phyloP scores from a whole-genome alignment of 1,140 invertebrate genomes.

The Bombus cullumanus region DNA sequence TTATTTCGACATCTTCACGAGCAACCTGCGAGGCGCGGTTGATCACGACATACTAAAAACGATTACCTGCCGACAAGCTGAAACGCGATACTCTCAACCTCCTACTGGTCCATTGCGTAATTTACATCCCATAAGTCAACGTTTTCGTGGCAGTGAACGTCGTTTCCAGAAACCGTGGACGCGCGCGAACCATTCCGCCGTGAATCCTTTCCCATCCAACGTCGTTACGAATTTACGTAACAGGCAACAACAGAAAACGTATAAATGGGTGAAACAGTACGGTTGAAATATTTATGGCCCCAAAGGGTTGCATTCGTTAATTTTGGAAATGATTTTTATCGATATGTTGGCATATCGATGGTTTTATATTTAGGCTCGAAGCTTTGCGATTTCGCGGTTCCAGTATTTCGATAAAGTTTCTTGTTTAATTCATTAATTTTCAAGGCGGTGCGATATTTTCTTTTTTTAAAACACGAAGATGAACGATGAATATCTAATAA shows the following conservation, averaged over 20 bases:
- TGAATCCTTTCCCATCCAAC: background rate
- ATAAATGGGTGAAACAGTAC: background rate
- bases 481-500: too few relatives aligned
- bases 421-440: too few relatives aligned
- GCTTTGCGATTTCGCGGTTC: too few relatives aligned
- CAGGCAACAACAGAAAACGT: background rate
- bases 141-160: conserved; percentile 10
- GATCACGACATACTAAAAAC: conserved; percentile 55
- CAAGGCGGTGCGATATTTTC: too few relatives aligned
- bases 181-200: background rate
- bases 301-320: background rate
- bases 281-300: background rate
- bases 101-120: conserved; percentile 64
- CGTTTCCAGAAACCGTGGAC: conserved; percentile 37
- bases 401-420: too few relatives aligned
- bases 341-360: background rate
- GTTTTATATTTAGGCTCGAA: background rate
- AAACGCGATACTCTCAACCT: conserved; percentile 61
- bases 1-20: conserved; percentile 58
- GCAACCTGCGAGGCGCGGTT: conserved; percentile 48
- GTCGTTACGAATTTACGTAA: conserved; percentile 10
- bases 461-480: too few relatives aligned
- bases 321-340: background rate
- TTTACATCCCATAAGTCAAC: conserved; percentile 58
- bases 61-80: conserved; percentile 63